A percentile compares a stretch with the other conserved stretches of the same genome.
These are phyloP conservation scores for Tympanoctomys barrerae DNA, from an alignment of 2,797 vertebrate genomes.

Conservation along the genomic window DNA sequence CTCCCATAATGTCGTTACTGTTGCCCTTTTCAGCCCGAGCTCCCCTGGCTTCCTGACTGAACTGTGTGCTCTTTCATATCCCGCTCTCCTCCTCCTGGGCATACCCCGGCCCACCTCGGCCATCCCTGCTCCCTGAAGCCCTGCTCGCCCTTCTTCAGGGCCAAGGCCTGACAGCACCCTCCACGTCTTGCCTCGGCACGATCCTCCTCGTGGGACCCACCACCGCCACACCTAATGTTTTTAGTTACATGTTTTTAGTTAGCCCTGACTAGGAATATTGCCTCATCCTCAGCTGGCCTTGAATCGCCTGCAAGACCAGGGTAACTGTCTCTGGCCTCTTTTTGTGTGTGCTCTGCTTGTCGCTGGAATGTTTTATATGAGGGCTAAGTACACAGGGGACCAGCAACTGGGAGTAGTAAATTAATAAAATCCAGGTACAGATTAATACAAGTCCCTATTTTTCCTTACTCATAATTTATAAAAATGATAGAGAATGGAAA, in stretches of 20 bases:
- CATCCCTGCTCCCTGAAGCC: background rate
- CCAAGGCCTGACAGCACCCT: background rate
- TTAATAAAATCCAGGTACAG: background rate
- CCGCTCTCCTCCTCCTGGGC: background rate
- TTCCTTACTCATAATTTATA: background rate
- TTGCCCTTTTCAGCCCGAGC: background rate
- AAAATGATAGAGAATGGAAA: background rate
- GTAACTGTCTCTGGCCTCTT: background rate
- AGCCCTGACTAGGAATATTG: background rate
- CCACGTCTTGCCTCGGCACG: background rate
- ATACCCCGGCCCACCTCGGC: rapidly evolving
- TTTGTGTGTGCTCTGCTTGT: background rate
- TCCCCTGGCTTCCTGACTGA: background rate
- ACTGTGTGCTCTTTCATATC: background rate
- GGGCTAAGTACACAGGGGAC: background rate
- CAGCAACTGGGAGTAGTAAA: slow-evolving; percentile 3
- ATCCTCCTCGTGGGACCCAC: background rate
- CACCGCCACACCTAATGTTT: background rate
- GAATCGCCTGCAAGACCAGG: background rate
- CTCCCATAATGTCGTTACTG: background rate
- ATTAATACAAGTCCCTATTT: slow-evolving; percentile 32
- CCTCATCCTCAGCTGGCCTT: background rate
- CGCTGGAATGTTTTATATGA: background rate
- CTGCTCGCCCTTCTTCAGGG: background rate
- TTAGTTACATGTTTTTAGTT: background rate